Evolutionary conservation across 2,113 vertebrate species (phyloP).

Genomic region (Psephotus haematonotus): DNA sequence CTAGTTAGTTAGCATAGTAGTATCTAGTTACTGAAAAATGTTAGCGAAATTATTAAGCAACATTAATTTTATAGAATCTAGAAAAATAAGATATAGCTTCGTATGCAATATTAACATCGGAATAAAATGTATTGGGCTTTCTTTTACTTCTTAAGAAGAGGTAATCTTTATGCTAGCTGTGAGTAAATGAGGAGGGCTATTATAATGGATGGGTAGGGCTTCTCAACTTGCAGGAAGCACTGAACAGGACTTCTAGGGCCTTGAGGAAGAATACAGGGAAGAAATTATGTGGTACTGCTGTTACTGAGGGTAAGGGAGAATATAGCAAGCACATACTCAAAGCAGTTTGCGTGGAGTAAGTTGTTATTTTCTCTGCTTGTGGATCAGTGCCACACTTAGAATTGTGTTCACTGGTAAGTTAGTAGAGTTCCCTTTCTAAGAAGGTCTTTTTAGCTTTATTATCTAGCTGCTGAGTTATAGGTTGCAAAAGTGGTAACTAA

Average conservation of each 20-base stretch:
- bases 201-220: neutral
- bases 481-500: neutral
- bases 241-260: neutral
- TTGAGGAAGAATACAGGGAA: neutral
- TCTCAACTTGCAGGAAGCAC: neutral
- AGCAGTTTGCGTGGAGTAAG: neutral
- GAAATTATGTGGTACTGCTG: neutral
- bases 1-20: neutral
- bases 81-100: neutral
- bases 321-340: neutral
- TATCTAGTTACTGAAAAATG: neutral
- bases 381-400: neutral
- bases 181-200: neutral
- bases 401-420: neutral
- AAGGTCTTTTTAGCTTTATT: neutral
- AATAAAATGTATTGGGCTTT: neutral
- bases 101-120: neutral
- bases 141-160: neutral
- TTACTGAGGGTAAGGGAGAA: neutral
- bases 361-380: neutral
- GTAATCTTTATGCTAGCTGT: neutral
- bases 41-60: neutral
- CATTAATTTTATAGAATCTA: neutral
- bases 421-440: neutral
- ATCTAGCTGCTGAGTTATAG: neutral